Percentiles rank a stretch among this genome's conserved stretches.
These are phyloP conservation scores for Suillia variegata DNA, from an alignment of 2,888 invertebrate species.

Conservation along the genomic window DNA sequence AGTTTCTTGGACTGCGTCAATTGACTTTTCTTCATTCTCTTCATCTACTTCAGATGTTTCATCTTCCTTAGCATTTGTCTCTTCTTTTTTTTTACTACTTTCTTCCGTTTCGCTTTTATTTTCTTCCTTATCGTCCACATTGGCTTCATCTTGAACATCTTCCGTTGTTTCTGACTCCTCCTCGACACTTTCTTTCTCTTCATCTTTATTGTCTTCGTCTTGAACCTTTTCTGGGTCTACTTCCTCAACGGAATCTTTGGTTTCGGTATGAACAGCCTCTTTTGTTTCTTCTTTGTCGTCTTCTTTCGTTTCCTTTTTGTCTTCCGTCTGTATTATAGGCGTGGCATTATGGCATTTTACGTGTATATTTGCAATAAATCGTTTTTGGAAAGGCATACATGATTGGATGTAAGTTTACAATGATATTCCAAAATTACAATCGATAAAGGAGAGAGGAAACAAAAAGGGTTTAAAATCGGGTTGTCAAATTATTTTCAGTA, in stretches of 20 bases:
- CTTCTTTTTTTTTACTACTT: constrained; percentile 21
- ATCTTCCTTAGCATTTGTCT: constrained; percentile 16
- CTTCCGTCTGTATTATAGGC: too few species aligned
- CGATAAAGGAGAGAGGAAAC: too few species aligned
- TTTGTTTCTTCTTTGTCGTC: constrained; percentile 22
- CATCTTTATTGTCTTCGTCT: constrained; percentile 10
- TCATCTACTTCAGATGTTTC: constrained; percentile 4
- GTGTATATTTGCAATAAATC: too few species aligned
- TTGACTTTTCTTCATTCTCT: constrained; percentile 4
- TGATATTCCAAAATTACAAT: too few species aligned
- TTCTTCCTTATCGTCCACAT: constrained; percentile 15
- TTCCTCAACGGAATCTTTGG: constrained; percentile 3
- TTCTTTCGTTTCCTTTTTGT: constrained; percentile 14
- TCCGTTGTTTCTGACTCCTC: constrained; percentile 10
- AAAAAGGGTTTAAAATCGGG: too few species aligned
- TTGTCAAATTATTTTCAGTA: too few species aligned
- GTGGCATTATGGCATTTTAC: too few species aligned
- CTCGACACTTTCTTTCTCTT: constrained; percentile 4
- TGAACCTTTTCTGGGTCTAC: constrained; percentile 6
- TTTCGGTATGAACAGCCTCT: constrained; percentile 14
- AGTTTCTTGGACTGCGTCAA: too few species aligned
- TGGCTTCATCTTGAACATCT: constrained; percentile 12
- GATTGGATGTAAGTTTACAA: too few species aligned
- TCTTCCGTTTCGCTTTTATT: constrained; percentile 18
- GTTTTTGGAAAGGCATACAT: too few species aligned